Conservation (phyloP, 2,888 invertebrate species). For the Spisula solida region DNA sequence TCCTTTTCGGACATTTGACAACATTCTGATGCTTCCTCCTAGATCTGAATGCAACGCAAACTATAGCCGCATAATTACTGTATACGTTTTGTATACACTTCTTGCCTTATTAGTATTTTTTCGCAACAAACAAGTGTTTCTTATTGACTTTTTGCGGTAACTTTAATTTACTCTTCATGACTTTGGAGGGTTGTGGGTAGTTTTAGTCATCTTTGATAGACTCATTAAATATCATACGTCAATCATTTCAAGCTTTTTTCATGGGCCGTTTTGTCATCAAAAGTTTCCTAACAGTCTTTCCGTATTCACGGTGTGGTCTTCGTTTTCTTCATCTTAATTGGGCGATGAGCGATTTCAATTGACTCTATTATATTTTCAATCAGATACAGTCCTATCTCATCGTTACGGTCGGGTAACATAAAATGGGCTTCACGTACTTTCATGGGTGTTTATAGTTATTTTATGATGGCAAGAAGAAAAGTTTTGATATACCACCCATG, state of each 20-base stretch:
- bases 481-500: slow-evolving; percentile 63
- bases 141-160: no score
- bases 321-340: slow-evolving; percentile 64
- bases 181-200: background rate
- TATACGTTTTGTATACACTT: no score
- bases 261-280: slow-evolving; percentile 31
- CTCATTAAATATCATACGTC: background rate
- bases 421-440: slow-evolving; percentile 66
- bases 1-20: no score
- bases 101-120: no score
- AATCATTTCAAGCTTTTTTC: background rate
- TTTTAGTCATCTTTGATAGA: background rate
- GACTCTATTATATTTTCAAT: slow-evolving; percentile 56
- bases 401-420: slow-evolving; percentile 57
- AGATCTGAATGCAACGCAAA: no score
- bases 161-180: background rate
- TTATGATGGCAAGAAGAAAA: slow-evolving; percentile 61
- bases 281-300: slow-evolving; percentile 22
- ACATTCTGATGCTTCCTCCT: no score
- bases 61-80: no score
- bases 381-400: slow-evolving; percentile 63
- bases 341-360: slow-evolving; percentile 66
- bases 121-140: no score
- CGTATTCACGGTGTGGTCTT: slow-evolving; percentile 64
- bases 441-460: slow-evolving; percentile 67